Evolutionary conservation across 2,113 vertebrate species (phyloP), one percentile per base, ranked within the genome.

Genomic region (Pluvianellus socialis): DNA sequence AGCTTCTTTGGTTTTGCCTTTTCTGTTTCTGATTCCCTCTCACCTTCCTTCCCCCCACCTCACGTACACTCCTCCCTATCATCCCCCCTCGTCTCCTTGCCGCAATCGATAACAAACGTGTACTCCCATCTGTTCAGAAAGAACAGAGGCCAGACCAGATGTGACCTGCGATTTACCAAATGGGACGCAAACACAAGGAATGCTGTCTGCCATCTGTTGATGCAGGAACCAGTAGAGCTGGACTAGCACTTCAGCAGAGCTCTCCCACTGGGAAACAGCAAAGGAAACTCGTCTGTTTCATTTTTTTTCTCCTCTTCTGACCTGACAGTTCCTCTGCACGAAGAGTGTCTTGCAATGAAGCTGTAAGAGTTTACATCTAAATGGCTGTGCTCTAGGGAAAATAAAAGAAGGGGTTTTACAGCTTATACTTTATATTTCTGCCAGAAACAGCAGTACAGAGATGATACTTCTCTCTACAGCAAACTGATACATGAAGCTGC

Each of bases 171-270:
- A 97, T 98, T 99, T 98, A 97, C 97, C 96, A 97, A 97, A 97
- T 95, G 90, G 96, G 94, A 98, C 88, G 61, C 90, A 97, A 98
- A 98, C 92, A 96, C 95, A 91, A 97, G 88, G 97, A 98, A 98
- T 94, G 94, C 95, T 97, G 79, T 96, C 95, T 97, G 88, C 98
- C 98, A 98, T 98, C 98, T 99, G 98, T 98, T 98, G 97, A 96
- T 96, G 80, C 86, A 95, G 97, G 98, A 97, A 98, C 96, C 97
- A 97, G 94, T 91, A 96, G 96, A 96, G 88, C 90, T 94, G 67
- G 95, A 83, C 95, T 98, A 95, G 93, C 90, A 95, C 98, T 98
- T 98, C 85, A 95, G 93, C 94, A 96, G 86, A 93, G 87, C 79
- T 96, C 90, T 90, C 97, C 97, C 49, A 14, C 91, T 63, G 96